Evolutionary conservation across 2,888 invertebrate species (phyloP).

Genomic region (Chymomyza procnemis): DNA sequence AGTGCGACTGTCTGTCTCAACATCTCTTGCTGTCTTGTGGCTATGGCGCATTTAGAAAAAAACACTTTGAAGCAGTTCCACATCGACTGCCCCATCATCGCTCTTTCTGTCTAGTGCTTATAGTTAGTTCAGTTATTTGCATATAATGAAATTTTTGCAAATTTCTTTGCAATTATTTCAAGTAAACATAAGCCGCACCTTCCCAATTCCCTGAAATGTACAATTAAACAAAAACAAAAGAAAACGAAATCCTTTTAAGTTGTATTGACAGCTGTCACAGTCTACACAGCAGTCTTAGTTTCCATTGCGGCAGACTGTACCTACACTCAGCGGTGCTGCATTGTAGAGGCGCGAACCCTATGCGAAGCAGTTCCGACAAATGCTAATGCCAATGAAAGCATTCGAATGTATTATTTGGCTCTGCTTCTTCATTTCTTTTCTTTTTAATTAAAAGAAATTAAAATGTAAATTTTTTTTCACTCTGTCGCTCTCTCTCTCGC

Average conservation of each 20-base stretch:
- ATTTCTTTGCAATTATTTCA: conserved; percentile 1
- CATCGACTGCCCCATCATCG: no score
- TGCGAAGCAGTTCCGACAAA: conserved; percentile 51
- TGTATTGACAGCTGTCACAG: conserved; percentile 54
- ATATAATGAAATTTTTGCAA: not conserved
- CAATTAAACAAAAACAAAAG: not conserved
- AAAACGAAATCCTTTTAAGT: conserved; percentile 38
- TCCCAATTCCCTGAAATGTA: not conserved
- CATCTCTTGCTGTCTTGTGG: no score
- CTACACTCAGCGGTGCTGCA: not conserved
- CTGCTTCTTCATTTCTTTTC: conserved; percentile 20
- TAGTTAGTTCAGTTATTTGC: not conserved
- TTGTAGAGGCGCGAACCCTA: conserved; percentile 38
- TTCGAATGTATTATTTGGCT: conserved; percentile 55
- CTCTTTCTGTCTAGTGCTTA: no score
- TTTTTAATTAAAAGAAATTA: conserved; percentile 71
- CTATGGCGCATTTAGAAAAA: no score
- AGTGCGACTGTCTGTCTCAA: no score
- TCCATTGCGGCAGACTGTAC: not conserved
- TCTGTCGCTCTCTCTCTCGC: no score
- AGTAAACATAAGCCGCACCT: no score
- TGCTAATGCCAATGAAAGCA: conserved; percentile 53
- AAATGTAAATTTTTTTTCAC: conserved; percentile 62
- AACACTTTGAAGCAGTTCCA: no score
- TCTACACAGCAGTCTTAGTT: conserved; percentile 19